phyloP scores from a whole-genome alignment of 2,113 vertebrate species.

The Willisornis vidua region DNA sequence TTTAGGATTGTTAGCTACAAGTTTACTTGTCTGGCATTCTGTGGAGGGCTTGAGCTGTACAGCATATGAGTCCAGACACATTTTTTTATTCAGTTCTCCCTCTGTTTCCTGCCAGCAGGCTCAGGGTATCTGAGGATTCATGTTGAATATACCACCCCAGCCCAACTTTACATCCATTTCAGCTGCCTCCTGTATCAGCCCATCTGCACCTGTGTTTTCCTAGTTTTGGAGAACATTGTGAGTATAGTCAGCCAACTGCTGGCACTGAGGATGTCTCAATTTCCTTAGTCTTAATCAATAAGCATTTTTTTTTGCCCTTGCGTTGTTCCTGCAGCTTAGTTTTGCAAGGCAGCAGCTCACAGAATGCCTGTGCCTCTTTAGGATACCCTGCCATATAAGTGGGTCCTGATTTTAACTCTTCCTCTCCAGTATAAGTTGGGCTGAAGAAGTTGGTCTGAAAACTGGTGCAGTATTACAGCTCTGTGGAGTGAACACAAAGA shows the following conservation, averaged over 20 bases:
- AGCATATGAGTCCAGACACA: background rate
- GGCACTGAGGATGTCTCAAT: background rate
- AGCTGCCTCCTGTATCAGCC: background rate
- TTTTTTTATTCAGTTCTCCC: background rate
- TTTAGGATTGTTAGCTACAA: background rate
- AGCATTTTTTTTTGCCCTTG: background rate
- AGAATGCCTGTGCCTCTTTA: background rate
- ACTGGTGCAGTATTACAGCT: background rate
- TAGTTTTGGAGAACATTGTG: background rate
- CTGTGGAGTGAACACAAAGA: background rate
- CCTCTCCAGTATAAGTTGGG: rapidly evolving
- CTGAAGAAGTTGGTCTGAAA: background rate
- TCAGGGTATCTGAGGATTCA: background rate
- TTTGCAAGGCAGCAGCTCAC: background rate
- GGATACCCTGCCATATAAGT: background rate
- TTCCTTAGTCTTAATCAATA: background rate
- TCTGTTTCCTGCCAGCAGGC: background rate
- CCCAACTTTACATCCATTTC: background rate
- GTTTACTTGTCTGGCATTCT: background rate
- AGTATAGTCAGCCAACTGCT: background rate
- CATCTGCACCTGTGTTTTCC: background rate
- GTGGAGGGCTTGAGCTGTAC: background rate
- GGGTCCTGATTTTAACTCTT: background rate
- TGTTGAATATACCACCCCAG: background rate
- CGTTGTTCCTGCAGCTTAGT: background rate